These are phyloP conservation scores for Scaptomyza graminum DNA, from an alignment of 1,140 invertebrate genomes.

Conservation along the genomic window DNA sequence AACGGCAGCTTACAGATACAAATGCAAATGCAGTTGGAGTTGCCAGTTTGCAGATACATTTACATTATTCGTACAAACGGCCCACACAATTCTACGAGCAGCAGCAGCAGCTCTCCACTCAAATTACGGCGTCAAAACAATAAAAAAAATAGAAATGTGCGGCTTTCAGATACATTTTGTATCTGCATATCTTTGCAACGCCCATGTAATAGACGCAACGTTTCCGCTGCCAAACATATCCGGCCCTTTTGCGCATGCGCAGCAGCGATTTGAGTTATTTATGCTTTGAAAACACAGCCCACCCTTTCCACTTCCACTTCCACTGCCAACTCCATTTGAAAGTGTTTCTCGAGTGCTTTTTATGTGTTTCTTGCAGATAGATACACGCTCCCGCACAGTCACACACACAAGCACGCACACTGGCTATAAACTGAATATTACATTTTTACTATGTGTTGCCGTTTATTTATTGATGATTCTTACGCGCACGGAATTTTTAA, in stretches of 20 bases:
- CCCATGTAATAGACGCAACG: slow-evolving; percentile 60
- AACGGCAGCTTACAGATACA: slow-evolving; percentile 59
- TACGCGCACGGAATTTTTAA: slow-evolving; percentile 72
- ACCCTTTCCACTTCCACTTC: background rate
- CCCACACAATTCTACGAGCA: slow-evolving; percentile 46
- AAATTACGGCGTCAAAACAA: slow-evolving; percentile 59
- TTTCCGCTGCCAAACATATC: slow-evolving; percentile 69
- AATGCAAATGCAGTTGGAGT: slow-evolving; percentile 7
- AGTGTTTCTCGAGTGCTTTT: slow-evolving; percentile 24
- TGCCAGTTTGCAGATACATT: slow-evolving; percentile 52
- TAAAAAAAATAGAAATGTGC: slow-evolving; percentile 43
- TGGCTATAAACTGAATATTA: slow-evolving; percentile 50
- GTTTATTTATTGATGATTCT: slow-evolving; percentile 77
- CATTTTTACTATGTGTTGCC: slow-evolving; percentile 72
- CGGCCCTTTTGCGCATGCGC: slow-evolving; percentile 64
- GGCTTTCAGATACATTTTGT: slow-evolving; percentile 46
- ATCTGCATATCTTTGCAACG: slow-evolving; percentile 47
- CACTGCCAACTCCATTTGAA: background rate
- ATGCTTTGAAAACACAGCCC: slow-evolving; percentile 44
- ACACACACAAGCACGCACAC: background rate
- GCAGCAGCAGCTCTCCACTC: slow-evolving; percentile 23
- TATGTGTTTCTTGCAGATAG: slow-evolving; percentile 43
- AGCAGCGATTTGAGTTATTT: slow-evolving; percentile 54
- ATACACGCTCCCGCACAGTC: slow-evolving; percentile 18
- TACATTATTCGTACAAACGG: slow-evolving; percentile 12